These are phyloP conservation scores for Siniperca scherzeri DNA, from an alignment of 2,797 vertebrate species.

Conservation along the genomic window DNA sequence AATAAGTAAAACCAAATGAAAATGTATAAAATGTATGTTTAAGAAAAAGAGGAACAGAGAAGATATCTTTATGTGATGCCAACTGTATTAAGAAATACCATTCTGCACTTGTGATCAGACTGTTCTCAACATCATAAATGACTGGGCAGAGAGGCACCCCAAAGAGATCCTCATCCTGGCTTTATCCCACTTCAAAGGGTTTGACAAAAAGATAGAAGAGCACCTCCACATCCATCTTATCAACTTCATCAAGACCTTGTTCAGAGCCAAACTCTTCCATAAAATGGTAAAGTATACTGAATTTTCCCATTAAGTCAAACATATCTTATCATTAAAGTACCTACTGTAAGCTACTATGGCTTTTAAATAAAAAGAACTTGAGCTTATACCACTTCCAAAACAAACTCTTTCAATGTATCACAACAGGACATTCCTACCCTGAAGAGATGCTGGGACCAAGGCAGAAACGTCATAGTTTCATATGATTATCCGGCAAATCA, in stretches of 20 bases:
- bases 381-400: neutral
- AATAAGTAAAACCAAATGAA: too few relatives aligned
- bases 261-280: constrained; percentile 56
- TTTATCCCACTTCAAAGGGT: constrained; percentile 71
- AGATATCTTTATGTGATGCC: neutral
- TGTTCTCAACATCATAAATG: constrained; percentile 51
- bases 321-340: neutral
- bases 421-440: constrained; percentile 53
- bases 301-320: neutral
- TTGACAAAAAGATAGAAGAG: constrained; percentile 7
- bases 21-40: neutral
- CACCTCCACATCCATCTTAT: constrained; percentile 65
- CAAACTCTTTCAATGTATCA: neutral
- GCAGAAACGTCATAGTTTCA: constrained; percentile 68
- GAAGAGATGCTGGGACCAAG: constrained; percentile 62
- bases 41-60: neutral
- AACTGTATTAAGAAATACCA: neutral
- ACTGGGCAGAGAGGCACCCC: constrained; percentile 65
- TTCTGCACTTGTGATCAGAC: constrained; percentile 53
- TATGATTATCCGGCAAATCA: constrained; percentile 51
- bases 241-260: constrained; percentile 60
- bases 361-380: neutral
- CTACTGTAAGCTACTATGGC: too few relatives aligned
- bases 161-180: constrained; percentile 74
- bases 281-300: constrained; percentile 10